Percentiles rank a stretch among this genome's conserved stretches.
phyloP scores from a whole-genome alignment of 2,888 invertebrate genomes.

The Ectemnius continuus region DNA sequence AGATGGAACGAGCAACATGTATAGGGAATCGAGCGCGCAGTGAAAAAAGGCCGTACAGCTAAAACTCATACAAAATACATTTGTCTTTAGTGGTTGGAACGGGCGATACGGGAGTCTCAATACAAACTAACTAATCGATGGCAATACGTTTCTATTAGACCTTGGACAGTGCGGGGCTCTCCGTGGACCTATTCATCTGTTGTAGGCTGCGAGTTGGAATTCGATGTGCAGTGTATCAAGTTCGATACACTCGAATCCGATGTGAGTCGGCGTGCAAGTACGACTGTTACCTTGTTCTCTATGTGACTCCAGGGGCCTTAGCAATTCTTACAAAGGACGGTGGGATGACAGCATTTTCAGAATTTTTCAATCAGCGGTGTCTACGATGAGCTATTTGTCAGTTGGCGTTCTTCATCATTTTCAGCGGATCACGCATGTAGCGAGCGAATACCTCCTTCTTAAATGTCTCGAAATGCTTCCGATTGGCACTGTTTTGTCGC shows the following conservation, averaged over 20 bases:
- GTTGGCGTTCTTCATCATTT: slow-evolving; percentile 75
- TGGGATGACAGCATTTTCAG: slow-evolving; percentile 17
- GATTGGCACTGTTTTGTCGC: slow-evolving; percentile 90
- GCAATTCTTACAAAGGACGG: slow-evolving; percentile 39
- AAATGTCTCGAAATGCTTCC: slow-evolving; percentile 89
- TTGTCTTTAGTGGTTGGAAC: slow-evolving; percentile 7
- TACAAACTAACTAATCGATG: slow-evolving; percentile 1
- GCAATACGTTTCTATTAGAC: slow-evolving; percentile 12
- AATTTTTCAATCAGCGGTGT: slow-evolving; percentile 34
- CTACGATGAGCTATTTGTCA: slow-evolving; percentile 50
- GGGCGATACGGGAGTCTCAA: slow-evolving; percentile 18
- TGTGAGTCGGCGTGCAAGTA: neutral
- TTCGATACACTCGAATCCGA: neutral
- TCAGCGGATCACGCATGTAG: slow-evolving; percentile 85
- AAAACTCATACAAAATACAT: slow-evolving; percentile 30
- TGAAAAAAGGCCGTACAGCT: neutral
- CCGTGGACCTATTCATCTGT: neutral
- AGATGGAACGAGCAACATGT: slow-evolving; percentile 54
- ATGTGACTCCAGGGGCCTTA: slow-evolving; percentile 11
- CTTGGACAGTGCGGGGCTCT: neutral
- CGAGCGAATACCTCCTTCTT: slow-evolving; percentile 89
- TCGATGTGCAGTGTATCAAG: slow-evolving; percentile 3
- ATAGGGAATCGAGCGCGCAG: slow-evolving; percentile 15
- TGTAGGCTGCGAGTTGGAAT: slow-evolving; percentile 6
- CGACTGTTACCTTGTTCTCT: neutral